phyloP scores from a whole-genome alignment of 2,797 vertebrate genomes.

The Gila robusta region DNA sequence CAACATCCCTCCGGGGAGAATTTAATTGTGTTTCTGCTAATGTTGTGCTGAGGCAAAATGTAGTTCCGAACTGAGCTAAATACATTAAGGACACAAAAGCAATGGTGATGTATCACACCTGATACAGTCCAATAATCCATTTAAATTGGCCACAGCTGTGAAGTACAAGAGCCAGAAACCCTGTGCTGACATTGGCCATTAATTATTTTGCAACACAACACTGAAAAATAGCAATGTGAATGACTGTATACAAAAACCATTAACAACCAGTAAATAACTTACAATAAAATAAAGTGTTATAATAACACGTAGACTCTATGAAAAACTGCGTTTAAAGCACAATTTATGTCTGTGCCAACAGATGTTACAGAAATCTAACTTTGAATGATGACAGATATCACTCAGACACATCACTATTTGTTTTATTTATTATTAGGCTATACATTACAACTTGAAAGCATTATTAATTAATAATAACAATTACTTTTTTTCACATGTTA shows the following conservation, averaged over 20 bases:
- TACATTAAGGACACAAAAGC: conserved; percentile 46
- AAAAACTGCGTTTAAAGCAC: background rate
- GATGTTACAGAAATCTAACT: background rate
- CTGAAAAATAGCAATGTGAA: conserved; percentile 3
- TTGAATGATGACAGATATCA: background rate
- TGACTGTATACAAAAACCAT: background rate
- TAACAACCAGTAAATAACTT: background rate
- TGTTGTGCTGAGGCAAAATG: conserved; percentile 34
- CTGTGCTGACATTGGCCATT: conserved; percentile 36
- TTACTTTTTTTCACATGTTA: background rate
- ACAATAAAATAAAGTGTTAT: background rate
- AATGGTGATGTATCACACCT: conserved; percentile 64
- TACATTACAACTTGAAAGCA: background rate
- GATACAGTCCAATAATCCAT: conserved; percentile 58
- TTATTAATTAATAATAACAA: background rate
- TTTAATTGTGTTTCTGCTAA: conserved; percentile 59
- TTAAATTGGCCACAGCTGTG: conserved; percentile 50
- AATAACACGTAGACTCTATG: background rate
- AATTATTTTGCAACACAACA: conserved; percentile 25
- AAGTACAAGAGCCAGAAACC: conserved; percentile 35
- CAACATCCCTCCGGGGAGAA: conserved; percentile 47
- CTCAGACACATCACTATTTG: background rate
- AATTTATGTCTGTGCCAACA: background rate
- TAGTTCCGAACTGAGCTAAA: conserved; percentile 38
- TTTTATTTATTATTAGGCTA: background rate